Conservation (phyloP, 2,888 invertebrate species). For the Odontomyia ornata region DNA sequence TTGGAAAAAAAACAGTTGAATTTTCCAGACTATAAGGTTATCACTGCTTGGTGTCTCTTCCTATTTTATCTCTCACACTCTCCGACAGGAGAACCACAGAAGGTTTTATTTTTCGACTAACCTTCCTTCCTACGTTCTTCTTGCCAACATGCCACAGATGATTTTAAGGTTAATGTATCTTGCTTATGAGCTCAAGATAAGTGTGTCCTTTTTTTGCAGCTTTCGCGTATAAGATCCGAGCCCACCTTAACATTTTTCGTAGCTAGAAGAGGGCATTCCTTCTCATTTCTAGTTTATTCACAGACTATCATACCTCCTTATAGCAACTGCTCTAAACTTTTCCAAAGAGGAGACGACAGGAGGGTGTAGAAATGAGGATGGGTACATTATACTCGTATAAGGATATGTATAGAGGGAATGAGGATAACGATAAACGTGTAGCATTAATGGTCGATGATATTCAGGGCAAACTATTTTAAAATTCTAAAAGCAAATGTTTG, state of each 20-base stretch:
- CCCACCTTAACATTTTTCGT: no score
- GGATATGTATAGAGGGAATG: no score
- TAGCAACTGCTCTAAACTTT: no score
- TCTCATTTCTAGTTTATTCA: no score
- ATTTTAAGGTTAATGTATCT: slow-evolving; percentile 1
- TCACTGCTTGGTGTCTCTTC: not conserved
- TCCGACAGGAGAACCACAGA: not conserved
- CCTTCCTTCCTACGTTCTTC: not conserved
- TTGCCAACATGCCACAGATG: not conserved
- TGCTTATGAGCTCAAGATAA: slow-evolving; percentile 10
- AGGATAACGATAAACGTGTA: no score
- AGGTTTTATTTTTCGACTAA: no score
- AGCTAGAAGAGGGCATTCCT: no score
- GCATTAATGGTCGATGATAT: slow-evolving; percentile 10
- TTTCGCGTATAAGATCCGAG: not conserved
- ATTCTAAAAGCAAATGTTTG: slow-evolving; percentile 9
- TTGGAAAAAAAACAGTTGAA: not conserved
- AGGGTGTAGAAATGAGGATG: not conserved
- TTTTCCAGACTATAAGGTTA: not conserved
- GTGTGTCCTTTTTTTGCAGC: not conserved
- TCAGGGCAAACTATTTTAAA: slow-evolving; percentile 10
- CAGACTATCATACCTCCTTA: no score
- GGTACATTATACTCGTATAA: no score
- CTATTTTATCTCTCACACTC: not conserved
- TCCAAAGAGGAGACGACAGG: not conserved